Base-by-base conservation (phyloP, 2,113 vertebrate genomes). In the Corapipo altera region DNA sequence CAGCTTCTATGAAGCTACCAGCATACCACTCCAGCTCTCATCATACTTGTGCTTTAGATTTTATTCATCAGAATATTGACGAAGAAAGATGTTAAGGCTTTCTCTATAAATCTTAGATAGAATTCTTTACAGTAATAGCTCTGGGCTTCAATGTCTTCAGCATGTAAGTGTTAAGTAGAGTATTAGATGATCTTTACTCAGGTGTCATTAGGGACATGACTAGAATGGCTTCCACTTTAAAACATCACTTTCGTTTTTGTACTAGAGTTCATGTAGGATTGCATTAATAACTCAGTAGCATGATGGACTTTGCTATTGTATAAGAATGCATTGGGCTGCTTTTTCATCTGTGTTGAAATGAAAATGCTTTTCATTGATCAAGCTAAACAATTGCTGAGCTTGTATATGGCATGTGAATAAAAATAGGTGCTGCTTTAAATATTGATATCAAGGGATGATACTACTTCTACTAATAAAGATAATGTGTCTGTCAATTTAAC, bases 241-340 rank as follows among this genome's bases (percentile, higher is more conserved):
- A 91, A 74, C 19, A 80, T 62, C 49, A 22, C 65, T 85, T 91
- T 88, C 55, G 66, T 93, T 96, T 93, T 64, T 85, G 15, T 66
- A 61, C 39, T 59, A 69, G 41, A 30, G 30, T 92, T 82, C n/a
- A 32, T 58, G 44, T 72, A 87, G 33, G n/a, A 69, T 65, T 43
- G 52, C 76, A 59, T 94, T 92, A 91, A 85, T 93, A 91, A 90
- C 65, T 80, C 27, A 51, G 76, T 77, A 94, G 92, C 93, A 96
- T 95, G 95, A 92, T 70, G 76, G 88, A 62, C 70, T 62, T 52
- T 89, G 70, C 70, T 91, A 9, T 85, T 79, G 48, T 89, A 27
- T 66, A 85, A 80, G 51, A 96, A 64, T 79, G 93, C 61, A 78
- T 59, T 76, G n/a, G 2, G 0, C 90, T 95, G 92, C 87, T 85